A percentile compares a stretch with the other conserved stretches of the same genome.
phyloP scores from a whole-genome alignment of 2,113 vertebrate genomes.

The Eptatretus burgeri region DNA sequence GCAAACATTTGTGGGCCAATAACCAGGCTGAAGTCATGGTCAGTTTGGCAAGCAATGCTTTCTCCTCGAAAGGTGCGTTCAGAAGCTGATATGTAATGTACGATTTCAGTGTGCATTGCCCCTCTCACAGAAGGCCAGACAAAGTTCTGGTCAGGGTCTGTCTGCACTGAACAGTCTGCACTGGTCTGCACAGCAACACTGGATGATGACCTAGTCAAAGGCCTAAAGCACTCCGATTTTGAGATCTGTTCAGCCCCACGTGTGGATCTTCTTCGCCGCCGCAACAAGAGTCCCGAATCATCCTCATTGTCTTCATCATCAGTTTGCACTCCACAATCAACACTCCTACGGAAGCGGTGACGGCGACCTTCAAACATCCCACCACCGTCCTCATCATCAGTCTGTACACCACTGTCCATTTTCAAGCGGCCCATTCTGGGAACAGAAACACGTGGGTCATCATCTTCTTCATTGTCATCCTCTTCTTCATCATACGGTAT shows the following conservation, averaged over 20 bases:
- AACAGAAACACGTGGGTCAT: not conserved
- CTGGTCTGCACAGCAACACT: slow-evolving; percentile 83
- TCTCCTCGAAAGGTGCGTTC: slow-evolving; percentile 70
- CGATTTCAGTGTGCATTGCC: not conserved
- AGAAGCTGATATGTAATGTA: slow-evolving; percentile 52
- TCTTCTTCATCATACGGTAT: not conserved
- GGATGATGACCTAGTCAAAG: slow-evolving; percentile 13
- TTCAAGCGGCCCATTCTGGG: not conserved
- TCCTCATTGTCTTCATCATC: slow-evolving; percentile 59
- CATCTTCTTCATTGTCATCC: not conserved
- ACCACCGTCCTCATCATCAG: slow-evolving; percentile 66
- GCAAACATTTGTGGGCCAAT: no score
- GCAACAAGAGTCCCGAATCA: slow-evolving; percentile 57
- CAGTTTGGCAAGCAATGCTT: slow-evolving; percentile 83
- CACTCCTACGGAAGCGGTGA: slow-evolving; percentile 41
- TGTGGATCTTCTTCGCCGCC: slow-evolving; percentile 23
- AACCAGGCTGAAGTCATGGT: slow-evolving; percentile 23
- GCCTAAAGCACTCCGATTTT: not conserved
- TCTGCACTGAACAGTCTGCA: slow-evolving; percentile 79
- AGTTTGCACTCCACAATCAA: slow-evolving; percentile 80
- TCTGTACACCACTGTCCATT: slow-evolving; percentile 66
- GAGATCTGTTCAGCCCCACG: not conserved
- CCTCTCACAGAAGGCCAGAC: no score
- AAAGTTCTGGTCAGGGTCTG: slow-evolving; percentile 30
- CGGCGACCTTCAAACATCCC: slow-evolving; percentile 44